phyloP scores from a whole-genome alignment of 2,797 vertebrate genomes.

The Molothrus aeneus region DNA sequence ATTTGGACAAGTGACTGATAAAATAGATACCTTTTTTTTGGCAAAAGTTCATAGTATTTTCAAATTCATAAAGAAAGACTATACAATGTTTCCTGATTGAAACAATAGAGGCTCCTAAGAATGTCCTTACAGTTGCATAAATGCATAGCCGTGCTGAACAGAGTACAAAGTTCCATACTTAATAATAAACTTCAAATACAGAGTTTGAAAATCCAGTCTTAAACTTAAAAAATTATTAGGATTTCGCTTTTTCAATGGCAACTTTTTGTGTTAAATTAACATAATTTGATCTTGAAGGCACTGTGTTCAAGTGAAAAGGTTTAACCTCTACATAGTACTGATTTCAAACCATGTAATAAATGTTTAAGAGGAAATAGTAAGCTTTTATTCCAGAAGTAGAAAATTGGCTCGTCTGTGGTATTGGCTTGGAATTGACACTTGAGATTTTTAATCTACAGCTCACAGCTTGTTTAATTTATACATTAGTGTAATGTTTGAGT shows the following conservation, averaged over 20 bases:
- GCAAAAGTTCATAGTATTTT: neutral
- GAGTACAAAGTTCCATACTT: neutral
- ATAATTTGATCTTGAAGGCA: constrained; percentile 33
- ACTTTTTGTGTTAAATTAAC: constrained; percentile 30
- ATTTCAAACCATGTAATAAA: constrained; percentile 36
- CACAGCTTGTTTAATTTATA: constrained; percentile 62
- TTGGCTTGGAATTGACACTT: constrained; percentile 23
- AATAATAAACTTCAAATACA: neutral
- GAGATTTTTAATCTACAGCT: constrained; percentile 56
- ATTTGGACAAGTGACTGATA: neutral
- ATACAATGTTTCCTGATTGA: neutral
- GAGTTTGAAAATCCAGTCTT: neutral
- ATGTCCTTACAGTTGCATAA: neutral
- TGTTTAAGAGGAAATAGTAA: constrained; percentile 48
- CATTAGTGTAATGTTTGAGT: constrained; percentile 33
- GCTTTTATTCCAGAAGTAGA: constrained; percentile 19
- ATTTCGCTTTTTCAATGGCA: neutral
- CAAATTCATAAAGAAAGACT: neutral
- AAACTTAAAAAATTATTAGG: neutral
- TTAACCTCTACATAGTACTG: constrained; percentile 27
- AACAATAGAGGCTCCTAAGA: neutral
- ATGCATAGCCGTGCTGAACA: neutral
- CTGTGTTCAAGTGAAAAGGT: constrained; percentile 23
- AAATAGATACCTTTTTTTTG: neutral
- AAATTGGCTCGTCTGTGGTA: neutral